phyloP scores from a whole-genome alignment of 2,113 vertebrate genomes.

The Riparia riparia region DNA sequence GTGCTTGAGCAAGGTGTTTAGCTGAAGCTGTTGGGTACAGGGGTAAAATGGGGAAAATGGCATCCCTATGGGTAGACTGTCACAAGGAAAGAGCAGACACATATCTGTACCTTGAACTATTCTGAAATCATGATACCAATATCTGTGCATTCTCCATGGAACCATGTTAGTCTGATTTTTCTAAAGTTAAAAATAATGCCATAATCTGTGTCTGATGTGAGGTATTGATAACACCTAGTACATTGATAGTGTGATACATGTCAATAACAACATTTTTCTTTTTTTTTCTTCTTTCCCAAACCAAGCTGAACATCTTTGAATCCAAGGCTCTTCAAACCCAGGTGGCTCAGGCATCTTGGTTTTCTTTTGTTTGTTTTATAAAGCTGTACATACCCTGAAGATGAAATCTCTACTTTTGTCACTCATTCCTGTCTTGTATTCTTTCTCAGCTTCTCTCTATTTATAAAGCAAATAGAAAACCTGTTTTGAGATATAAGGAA shows the following conservation, averaged over 20 bases:
- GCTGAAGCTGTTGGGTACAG: neutral
- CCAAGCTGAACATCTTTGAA: neutral
- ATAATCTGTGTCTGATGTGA: neutral
- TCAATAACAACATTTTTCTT: neutral
- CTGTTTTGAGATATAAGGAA: neutral
- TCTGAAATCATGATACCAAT: neutral
- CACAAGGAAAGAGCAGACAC: neutral
- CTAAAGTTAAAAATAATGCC: neutral
- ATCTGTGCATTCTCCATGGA: neutral
- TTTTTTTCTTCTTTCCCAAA: neutral
- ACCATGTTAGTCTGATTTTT: neutral
- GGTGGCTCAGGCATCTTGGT: neutral
- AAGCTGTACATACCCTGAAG: neutral
- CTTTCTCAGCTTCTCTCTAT: neutral
- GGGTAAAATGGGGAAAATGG: fast-evolving
- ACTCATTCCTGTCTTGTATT: neutral
- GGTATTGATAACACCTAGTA: neutral
- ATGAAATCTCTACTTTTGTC: neutral
- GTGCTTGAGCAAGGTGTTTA: neutral
- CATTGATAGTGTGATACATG: neutral
- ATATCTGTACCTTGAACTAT: neutral
- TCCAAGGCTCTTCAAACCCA: neutral
- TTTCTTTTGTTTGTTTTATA: neutral
- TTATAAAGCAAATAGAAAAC: neutral
- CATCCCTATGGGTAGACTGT: fast-evolving